phyloP scores from a whole-genome alignment of 2,888 invertebrate species.

The Nomada flava region DNA sequence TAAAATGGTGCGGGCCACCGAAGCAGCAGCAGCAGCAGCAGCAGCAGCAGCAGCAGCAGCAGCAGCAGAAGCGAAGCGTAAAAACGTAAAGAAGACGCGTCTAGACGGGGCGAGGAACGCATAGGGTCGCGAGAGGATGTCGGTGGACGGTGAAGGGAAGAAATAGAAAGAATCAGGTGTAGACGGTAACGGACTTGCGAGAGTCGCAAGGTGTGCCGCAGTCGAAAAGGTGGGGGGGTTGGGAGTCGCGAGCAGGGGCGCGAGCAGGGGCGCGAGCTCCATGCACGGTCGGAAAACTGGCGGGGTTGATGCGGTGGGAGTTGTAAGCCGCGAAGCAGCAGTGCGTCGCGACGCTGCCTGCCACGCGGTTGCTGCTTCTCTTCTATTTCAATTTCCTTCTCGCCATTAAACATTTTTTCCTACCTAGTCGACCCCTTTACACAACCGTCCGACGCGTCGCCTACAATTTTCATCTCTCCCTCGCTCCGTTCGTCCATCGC shows the following conservation, averaged over 20 bases:
- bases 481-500: too few species aligned
- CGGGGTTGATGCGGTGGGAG: slow-evolving; percentile 66
- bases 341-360: slow-evolving; percentile 82
- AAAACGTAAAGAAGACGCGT: too few species aligned
- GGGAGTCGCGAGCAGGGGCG: slow-evolving; percentile 26
- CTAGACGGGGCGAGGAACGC: too few species aligned
- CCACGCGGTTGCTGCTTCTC: slow-evolving; percentile 78
- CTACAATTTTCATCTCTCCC: too few species aligned
- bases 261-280: slow-evolving; percentile 42
- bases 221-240: slow-evolving; percentile 27
- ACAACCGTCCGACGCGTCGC: too few species aligned
- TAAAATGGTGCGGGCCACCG: too few species aligned
- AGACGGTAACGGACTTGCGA: background rate
- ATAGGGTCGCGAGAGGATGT: too few species aligned
- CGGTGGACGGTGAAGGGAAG: too few species aligned
- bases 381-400: slow-evolving; percentile 30
- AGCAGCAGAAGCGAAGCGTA: too few species aligned
- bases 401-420: slow-evolving; percentile 8
- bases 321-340: slow-evolving; percentile 78
- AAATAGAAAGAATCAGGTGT: background rate
- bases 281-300: slow-evolving; percentile 42
- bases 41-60: too few species aligned
- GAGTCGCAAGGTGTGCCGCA: slow-evolving; percentile 39
- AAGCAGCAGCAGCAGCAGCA: too few species aligned
- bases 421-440: too few species aligned